These are phyloP conservation scores for Marisa cornuarietis DNA, from an alignment of 1,140 invertebrate species.

Conservation along the genomic window DNA sequence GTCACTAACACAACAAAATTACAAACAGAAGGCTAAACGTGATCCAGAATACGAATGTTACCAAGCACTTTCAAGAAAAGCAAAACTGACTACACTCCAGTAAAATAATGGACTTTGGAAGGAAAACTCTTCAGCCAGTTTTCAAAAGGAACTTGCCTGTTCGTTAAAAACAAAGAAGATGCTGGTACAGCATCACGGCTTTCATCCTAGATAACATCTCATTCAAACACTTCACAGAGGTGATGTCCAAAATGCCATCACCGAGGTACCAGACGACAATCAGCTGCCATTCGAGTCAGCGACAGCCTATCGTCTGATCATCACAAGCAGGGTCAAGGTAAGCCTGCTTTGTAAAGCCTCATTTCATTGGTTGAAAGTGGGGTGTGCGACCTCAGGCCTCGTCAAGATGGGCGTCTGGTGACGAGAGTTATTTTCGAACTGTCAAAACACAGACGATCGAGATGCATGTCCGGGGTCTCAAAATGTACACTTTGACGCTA, in stretches of 20 bases:
- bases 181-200: neutral
- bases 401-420: too few species aligned
- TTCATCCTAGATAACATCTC: neutral
- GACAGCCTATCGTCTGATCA: conserved; percentile 36
- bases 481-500: neutral
- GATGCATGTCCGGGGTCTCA: too few species aligned
- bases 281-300: conserved; percentile 6
- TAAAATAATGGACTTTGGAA: conserved; percentile 16
- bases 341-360: neutral
- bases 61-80: too few species aligned
- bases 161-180: neutral
- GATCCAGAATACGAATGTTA: too few species aligned
- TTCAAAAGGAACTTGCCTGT: conserved; percentile 10
- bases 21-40: too few species aligned
- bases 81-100: too few species aligned
- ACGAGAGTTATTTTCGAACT: neutral
- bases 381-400: conserved; percentile 15
- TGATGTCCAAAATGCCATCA: conserved; percentile 4
- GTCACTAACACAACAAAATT: too few species aligned
- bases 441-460: too few species aligned
- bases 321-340: conserved; percentile 21
- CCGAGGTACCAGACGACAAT: neutral
- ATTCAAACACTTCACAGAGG: neutral
- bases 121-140: neutral
- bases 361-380: conserved; percentile 33